Evolutionary conservation across 2,113 vertebrate genomes (phyloP), one percentile per base, ranked within the genome.

Genomic region (Oncorhynchus tshawytscha): DNA sequence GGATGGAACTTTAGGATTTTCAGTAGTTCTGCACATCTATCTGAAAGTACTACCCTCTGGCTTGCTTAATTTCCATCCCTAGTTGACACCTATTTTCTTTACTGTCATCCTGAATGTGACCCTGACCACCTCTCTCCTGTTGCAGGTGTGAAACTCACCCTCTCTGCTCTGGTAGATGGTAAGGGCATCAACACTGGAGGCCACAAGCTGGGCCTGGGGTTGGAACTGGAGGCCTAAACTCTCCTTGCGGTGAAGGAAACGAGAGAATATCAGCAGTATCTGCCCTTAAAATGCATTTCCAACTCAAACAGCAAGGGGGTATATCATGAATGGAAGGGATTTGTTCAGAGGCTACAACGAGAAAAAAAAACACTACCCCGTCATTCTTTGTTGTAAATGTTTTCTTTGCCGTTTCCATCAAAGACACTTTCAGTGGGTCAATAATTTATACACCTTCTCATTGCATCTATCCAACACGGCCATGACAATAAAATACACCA

Each of bases 121-220:
- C 82, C 8, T 84, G 18, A 12, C 77, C 49, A 7, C 9, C 2
- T 45, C 39, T n/a, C 74, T 18, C 13, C 66, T 73, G n/a, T 69
- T 79, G 45, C 80, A 99, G 98, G 98, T 91, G 96, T 99, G 88
- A 99, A 99, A 89, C 95, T 99, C 80, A 98, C 95, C 1, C 90
- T 99, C 75, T 97, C 97, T 16, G 95, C 96, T 73, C 92, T 99
- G 90, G 94, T 99, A 74, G 98, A 99, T 59, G 97, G 97, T 57
- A 99, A 98, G 93, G 98, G 94, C 93, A 94, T 99, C 90, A 99
- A 99, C 72, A 93, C 96, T 76, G 97, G 98, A 83, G 98, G 97
- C 89, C 98, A 99, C 94, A 99, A 99, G 93, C 95, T 99, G 87
- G 98, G 98, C 81, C 93, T 99, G 88, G 97, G 97, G 82, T 88